phyloP scores from a whole-genome alignment of 2,888 invertebrate genomes.

The Fissipunctia ypsillon region DNA sequence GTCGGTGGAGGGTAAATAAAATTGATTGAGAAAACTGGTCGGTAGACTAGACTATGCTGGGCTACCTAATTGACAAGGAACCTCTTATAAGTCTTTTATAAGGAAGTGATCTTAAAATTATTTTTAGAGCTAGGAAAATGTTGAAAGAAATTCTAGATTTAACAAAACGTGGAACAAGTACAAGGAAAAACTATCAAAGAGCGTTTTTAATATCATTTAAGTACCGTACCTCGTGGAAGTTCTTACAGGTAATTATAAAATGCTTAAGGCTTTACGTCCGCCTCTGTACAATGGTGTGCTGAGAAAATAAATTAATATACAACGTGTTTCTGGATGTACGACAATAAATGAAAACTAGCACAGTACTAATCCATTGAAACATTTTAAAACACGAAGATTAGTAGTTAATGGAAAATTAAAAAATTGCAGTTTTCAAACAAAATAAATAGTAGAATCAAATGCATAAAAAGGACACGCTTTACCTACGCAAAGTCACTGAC shows the following conservation, averaged over 20 bases:
- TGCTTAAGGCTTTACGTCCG: neutral
- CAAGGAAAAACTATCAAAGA: slow-evolving; percentile 21
- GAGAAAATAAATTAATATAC: neutral
- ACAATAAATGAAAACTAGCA: too few relatives aligned
- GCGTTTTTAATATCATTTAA: neutral
- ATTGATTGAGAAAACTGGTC: slow-evolving; percentile 53
- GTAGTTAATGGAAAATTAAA: too few relatives aligned
- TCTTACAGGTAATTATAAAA: neutral
- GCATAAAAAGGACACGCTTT: too few relatives aligned
- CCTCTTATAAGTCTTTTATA: slow-evolving; percentile 38
- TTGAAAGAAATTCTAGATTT: neutral
- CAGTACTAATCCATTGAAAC: too few relatives aligned
- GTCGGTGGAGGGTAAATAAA: slow-evolving; percentile 53
- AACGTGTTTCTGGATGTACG: too few relatives aligned
- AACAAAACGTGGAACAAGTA: neutral
- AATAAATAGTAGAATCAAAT: too few relatives aligned
- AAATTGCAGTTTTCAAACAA: too few relatives aligned
- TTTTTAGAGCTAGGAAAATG: neutral
- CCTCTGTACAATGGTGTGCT: neutral
- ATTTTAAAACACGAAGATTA: too few relatives aligned
- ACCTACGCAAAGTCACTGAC: too few relatives aligned
- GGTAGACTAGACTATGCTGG: slow-evolving; percentile 45
- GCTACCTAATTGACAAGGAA: slow-evolving; percentile 61
- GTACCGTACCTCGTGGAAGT: too few relatives aligned
- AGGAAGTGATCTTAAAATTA: slow-evolving; percentile 31